Evolutionary conservation across 30 jellyfish, hydroid and myxozoan species (phyloP).

Genomic region (Pseudorhiza aurosa): DNA sequence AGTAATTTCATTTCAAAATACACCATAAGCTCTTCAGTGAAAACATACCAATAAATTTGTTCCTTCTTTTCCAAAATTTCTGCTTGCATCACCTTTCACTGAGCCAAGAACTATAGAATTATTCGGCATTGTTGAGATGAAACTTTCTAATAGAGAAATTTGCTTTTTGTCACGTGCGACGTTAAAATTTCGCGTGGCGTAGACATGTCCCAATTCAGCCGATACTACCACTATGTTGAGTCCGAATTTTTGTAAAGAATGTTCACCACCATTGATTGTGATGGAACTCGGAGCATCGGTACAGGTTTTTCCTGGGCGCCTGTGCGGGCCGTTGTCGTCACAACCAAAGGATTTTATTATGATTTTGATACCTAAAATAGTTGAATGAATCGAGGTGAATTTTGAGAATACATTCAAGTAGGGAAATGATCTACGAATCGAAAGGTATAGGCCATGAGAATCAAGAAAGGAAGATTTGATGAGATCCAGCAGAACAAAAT

Average conservation of each 20-base stretch:
- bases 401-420: neutral
- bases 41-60: neutral
- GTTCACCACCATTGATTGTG: conserved; percentile 4
- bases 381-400: neutral
- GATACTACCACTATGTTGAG: conserved; percentile 20
- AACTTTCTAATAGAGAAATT: neutral
- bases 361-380: neutral
- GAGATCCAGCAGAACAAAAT: too few species aligned
- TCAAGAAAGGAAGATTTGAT: too few species aligned
- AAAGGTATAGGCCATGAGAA: too few species aligned
- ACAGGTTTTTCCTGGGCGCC: neutral
- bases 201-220: conserved; percentile 16
- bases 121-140: neutral
- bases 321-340: conserved; percentile 19
- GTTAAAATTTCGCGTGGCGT: neutral
- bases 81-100: conserved; percentile 18
- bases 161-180: neutral
- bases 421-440: too few species aligned
- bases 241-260: conserved; percentile 12
- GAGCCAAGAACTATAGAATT: conserved; percentile 17
- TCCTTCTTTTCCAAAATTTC: conserved; percentile 1
- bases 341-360: conserved; percentile 1
- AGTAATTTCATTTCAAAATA: too few species aligned
- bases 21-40: too few species aligned
- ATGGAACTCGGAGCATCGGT: conserved; percentile 8